These are phyloP conservation scores for Nemapogon koenigi DNA, from an alignment of 2,888 invertebrate species.

Conservation along the genomic window DNA sequence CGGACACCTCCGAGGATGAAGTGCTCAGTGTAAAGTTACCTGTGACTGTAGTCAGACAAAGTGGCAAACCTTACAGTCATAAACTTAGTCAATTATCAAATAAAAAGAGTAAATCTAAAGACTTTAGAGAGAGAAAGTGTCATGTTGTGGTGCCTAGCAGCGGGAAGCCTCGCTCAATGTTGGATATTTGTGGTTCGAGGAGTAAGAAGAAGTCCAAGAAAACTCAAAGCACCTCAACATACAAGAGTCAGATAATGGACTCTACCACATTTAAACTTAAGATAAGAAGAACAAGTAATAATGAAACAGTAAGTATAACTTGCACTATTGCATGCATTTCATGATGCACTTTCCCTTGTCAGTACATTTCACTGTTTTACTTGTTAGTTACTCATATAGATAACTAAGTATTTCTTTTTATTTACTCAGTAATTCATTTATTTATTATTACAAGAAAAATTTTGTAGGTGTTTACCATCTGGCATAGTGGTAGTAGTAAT, in stretches of 20 bases:
- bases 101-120: constrained; percentile 50
- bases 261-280: constrained; percentile 73
- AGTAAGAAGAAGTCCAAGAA: constrained; percentile 58
- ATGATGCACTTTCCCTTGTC: too few relatives aligned
- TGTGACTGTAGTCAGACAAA: constrained; percentile 42
- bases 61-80: constrained; percentile 63
- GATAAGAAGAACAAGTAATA: constrained; percentile 68
- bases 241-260: constrained; percentile 70
- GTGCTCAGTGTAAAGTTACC: constrained; percentile 58
- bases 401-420: too few relatives aligned
- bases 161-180: constrained; percentile 59
- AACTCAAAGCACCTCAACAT: constrained; percentile 45
- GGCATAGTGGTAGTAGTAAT: too few relatives aligned
- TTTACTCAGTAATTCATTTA: too few relatives aligned
- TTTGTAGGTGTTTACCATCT: too few relatives aligned
- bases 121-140: constrained; percentile 34
- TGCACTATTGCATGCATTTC: too few relatives aligned
- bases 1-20: constrained; percentile 55
- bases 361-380: too few relatives aligned
- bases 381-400: too few relatives aligned
- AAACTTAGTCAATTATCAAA: constrained; percentile 64
- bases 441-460: too few relatives aligned
- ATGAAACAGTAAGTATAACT: constrained; percentile 40
- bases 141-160: constrained; percentile 49
- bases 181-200: constrained; percentile 52